These are phyloP conservation scores for Antheraea assamensis DNA, from an alignment of 2,888 invertebrate genomes.

Conservation along the genomic window DNA sequence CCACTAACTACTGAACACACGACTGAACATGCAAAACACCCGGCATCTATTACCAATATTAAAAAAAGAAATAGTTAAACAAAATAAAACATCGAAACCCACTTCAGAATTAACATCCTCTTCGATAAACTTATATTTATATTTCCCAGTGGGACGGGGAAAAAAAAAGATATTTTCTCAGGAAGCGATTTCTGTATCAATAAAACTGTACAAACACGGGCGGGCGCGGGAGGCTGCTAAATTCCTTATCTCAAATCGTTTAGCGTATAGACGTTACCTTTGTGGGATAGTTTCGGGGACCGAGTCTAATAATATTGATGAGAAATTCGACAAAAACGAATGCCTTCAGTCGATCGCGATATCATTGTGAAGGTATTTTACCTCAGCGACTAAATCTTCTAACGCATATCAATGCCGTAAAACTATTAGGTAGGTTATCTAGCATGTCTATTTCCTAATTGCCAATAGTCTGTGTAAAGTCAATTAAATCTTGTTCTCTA, in stretches of 20 bases:
- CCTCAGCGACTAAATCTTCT: not conserved
- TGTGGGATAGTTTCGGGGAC: conserved; percentile 38
- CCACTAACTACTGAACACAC: too few relatives aligned
- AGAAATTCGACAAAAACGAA: conserved; percentile 14
- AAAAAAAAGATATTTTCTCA: conserved; percentile 55
- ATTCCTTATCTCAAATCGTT: conserved; percentile 76
- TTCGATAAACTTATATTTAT: conserved; percentile 68
- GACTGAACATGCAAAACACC: not conserved
- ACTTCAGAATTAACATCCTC: conserved; percentile 34
- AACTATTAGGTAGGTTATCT: not conserved
- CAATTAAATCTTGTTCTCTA: too few relatives aligned
- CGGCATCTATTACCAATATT: not conserved
- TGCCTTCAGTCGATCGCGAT: too few relatives aligned
- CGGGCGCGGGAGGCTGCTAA: conserved; percentile 70
- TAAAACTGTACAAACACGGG: conserved; percentile 64
- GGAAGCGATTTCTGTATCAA: conserved; percentile 62
- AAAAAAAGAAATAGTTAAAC: not conserved
- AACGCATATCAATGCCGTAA: not conserved
- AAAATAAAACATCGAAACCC: conserved; percentile 1
- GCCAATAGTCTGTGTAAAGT: not conserved
- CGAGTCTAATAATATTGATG: conserved; percentile 34
- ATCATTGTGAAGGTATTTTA: not conserved
- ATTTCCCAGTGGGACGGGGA: conserved; percentile 69
- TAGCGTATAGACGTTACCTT: conserved; percentile 53
- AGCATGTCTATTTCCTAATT: not conserved